Conservation (phyloP, 2,113 vertebrate genomes). For the Holacanthus passer region DNA sequence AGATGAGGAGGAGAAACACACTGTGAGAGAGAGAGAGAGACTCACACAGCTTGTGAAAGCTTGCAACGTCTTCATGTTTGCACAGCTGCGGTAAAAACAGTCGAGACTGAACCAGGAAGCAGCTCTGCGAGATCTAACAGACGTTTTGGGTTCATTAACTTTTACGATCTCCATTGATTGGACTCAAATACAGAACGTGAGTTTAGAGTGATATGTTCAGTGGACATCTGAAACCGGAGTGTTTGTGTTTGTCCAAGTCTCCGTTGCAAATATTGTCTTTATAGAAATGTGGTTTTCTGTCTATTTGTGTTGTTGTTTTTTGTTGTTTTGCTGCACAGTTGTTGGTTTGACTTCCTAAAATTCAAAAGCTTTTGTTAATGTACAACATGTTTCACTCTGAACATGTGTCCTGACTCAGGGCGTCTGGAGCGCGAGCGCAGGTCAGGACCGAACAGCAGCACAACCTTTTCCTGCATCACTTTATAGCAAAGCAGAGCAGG, state of each 20-base stretch:
- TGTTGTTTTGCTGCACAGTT: not conserved
- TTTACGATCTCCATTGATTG: not conserved
- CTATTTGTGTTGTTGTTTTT: not conserved
- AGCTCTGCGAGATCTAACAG: not conserved
- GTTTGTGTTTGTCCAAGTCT: not conserved
- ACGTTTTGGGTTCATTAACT: not conserved
- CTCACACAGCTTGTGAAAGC: not conserved
- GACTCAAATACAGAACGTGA: conserved; percentile 1
- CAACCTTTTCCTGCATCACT: not conserved
- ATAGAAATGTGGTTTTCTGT: too few relatives aligned
- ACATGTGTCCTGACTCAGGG: not conserved
- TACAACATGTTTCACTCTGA: not conserved
- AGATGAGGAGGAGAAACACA: too few relatives aligned
- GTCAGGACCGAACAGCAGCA: not conserved
- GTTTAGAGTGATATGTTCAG: not conserved
- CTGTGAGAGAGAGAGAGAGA: too few relatives aligned
- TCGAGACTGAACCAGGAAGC: not conserved
- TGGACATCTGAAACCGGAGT: not conserved
- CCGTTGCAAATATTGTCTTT: too few relatives aligned
- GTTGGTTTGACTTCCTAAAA: not conserved
- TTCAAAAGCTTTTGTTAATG: not conserved
- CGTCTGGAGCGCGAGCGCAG: not conserved
- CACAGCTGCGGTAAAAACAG: not conserved
- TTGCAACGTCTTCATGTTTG: not conserved
- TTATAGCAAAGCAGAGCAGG: not conserved